Base-by-base conservation (phyloP, 2,113 vertebrate genomes). In the Vidua chalybeata region DNA sequence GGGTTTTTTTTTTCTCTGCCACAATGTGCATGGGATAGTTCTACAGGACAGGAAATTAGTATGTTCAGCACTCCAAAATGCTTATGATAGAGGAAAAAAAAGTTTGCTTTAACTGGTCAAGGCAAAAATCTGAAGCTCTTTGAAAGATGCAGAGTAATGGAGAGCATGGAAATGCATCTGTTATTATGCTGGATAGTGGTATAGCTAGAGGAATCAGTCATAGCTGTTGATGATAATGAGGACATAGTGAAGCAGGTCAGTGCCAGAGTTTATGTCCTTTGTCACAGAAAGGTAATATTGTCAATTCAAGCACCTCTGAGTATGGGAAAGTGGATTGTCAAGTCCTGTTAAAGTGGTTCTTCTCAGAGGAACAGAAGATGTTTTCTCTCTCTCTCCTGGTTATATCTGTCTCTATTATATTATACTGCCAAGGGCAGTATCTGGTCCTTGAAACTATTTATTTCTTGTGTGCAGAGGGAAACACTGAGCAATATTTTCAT, bases 321-420 rank as follows among this genome's bases (percentile, higher is more conserved):
- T 56, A 35, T 43, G 62, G 26, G 35, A 68, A 88, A 90, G 68
- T 79, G 48, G 26, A 64, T 75, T 94, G 72, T 77, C 73, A 86
- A 71, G 48, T 81, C 56, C 58, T 67, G 49, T 88, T 90, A 61
- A 24, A 89, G 64, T 49, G 41, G 28, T 20, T 81, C 14, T 87
- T 84, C 77, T 64, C 71, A 45, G 48, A 88, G 52, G 73, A 95
- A 80, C 52, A 86, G 68, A 84, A 82, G 80, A 78, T 75, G 68
- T 92, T 94, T 94, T 83, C 41, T 93, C n/a, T 88, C 41, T 83
- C 94, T 96, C 68, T 93, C n/a, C 55, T 75, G 45, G 61, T 90
- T 88, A 31, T 84, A 62, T 78, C 77, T 80, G 64, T 41, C 76
- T 94, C 93, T 93, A 88, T 97, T 96, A 69, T 59, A 89, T 89